These are phyloP conservation scores for Phortica okadai DNA, from an alignment of 2,888 invertebrate genomes.

Conservation along the genomic window DNA sequence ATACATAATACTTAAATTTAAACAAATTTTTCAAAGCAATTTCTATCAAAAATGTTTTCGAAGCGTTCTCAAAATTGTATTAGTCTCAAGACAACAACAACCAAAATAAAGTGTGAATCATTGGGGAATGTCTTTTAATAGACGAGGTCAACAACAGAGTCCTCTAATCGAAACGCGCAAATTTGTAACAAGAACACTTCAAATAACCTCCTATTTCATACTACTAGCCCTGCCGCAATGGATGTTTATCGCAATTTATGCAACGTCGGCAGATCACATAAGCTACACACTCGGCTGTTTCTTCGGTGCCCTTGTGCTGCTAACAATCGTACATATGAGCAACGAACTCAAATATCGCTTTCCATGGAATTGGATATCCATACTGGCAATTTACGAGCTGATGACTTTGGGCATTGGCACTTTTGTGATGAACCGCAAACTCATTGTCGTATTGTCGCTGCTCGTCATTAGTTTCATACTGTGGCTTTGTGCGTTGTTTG, in stretches of 20 bases:
- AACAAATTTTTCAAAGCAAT: background rate
- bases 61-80: constrained; percentile 9
- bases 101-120: background rate
- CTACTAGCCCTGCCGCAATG: constrained; percentile 50
- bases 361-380: constrained; percentile 45
- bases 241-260: constrained; percentile 45
- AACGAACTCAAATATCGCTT: constrained; percentile 35
- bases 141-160: background rate
- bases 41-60: constrained; percentile 18
- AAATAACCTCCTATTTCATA: background rate
- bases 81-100: background rate
- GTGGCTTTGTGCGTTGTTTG: constrained; percentile 34
- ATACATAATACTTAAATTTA: background rate
- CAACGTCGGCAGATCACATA: constrained; percentile 28
- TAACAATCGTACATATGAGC: constrained; percentile 42
- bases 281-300: constrained; percentile 38
- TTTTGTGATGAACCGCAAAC: constrained; percentile 40
- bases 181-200: constrained; percentile 35
- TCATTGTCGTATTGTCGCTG: constrained; percentile 16
- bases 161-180: background rate
- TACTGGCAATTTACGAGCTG: constrained; percentile 47
- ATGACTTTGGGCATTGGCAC: constrained; percentile 48
- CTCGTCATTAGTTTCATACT: constrained; percentile 28
- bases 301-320: constrained; percentile 35
- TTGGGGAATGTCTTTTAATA: constrained; percentile 5